Conservation (phyloP, 2,888 invertebrate species). For the Aporophyla nigra region DNA sequence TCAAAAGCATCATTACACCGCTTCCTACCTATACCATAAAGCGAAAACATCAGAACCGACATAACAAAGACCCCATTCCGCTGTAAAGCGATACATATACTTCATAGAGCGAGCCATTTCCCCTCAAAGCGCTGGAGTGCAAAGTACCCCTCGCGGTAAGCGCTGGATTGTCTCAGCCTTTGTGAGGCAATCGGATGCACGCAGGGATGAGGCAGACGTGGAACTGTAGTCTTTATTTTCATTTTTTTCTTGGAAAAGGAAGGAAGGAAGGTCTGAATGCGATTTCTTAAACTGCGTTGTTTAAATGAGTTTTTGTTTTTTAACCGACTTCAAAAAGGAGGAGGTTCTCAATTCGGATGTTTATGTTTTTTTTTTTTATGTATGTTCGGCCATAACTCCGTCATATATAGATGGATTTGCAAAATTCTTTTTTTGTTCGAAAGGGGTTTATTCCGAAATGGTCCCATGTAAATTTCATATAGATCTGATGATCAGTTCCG, state of each 20-base stretch:
- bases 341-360: no score
- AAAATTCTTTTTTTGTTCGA: no score
- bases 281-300: neutral
- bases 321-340: no score
- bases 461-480: no score
- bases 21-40: slow-evolving; percentile 14
- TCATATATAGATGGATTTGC: no score
- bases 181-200: slow-evolving; percentile 53
- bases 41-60: slow-evolving; percentile 24
- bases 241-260: slow-evolving; percentile 7
- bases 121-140: slow-evolving; percentile 45
- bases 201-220: slow-evolving; percentile 19
- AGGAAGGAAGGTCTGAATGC: slow-evolving; percentile 2
- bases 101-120: slow-evolving; percentile 49
- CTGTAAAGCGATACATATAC: slow-evolving; percentile 29
- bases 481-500: no score
- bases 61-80: slow-evolving; percentile 16
- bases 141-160: slow-evolving; percentile 51
- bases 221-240: slow-evolving; percentile 19
- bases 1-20: neutral
- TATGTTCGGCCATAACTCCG: no score
- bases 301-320: no score
- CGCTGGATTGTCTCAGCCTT: slow-evolving; percentile 58
- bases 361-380: no score
- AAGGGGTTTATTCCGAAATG: no score